Conservation (phyloP, 2,113 vertebrate species). For the Rhadina sibilatrix region DNA sequence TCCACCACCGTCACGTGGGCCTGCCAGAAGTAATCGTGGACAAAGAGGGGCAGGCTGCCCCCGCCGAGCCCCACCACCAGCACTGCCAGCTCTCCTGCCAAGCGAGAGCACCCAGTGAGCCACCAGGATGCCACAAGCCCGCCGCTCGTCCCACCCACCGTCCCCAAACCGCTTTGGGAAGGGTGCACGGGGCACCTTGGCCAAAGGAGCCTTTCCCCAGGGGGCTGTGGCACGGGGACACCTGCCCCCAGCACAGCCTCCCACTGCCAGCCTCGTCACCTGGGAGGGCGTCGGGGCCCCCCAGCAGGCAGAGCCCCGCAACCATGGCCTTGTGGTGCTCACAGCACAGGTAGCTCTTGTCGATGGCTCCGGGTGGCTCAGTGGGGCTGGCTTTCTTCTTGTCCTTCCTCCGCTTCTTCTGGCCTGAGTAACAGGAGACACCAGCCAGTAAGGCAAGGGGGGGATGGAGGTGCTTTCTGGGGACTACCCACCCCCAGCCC, state of each 20-base stretch:
- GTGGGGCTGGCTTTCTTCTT: conserved; percentile 73
- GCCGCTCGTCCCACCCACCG: fast-evolving
- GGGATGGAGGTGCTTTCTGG: neutral
- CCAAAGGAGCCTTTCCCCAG: neutral
- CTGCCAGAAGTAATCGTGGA: conserved; percentile 85
- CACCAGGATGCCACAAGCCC: fast-evolving
- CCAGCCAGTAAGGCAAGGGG: neutral
- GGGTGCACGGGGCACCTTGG: neutral
- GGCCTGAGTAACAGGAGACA: conserved; percentile 45
- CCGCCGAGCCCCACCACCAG: conserved; percentile 92
- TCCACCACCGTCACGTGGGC: conserved; percentile 84
- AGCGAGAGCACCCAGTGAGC: neutral
- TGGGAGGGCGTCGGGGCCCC: conserved; percentile 53
- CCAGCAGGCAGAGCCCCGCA: conserved; percentile 84
- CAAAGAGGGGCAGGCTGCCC: conserved; percentile 90
- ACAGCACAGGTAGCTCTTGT: conserved; percentile 91
- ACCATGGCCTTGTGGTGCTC: conserved; percentile 95
- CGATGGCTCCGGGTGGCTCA: conserved; percentile 62
- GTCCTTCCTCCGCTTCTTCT: conserved; percentile 86
- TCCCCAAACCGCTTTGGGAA: neutral
- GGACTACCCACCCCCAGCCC: neutral
- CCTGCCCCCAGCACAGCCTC: neutral
- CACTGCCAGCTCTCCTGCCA: conserved; percentile 77
- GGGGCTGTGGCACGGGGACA: neutral
- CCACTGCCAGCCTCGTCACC: conserved; percentile 41